Evolutionary conservation across 2,888 invertebrate genomes (phyloP).

Genomic region (Tenthredo mesomela): DNA sequence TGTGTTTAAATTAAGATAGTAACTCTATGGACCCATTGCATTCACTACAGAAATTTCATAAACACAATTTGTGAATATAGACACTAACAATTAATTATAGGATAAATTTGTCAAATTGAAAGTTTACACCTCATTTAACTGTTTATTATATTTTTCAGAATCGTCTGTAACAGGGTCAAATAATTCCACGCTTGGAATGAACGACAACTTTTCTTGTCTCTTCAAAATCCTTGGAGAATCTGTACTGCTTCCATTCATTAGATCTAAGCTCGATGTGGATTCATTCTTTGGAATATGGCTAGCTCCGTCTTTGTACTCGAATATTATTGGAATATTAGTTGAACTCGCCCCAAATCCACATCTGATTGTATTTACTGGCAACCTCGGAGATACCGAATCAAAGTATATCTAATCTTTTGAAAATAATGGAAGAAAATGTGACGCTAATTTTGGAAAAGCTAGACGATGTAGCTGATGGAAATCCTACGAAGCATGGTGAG

Average conservation of each 20-base stretch:
- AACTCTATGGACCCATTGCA: background rate
- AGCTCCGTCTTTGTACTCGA: background rate
- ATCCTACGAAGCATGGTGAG: background rate
- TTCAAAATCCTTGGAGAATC: constrained; percentile 5
- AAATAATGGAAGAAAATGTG: constrained; percentile 13
- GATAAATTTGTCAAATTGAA: background rate
- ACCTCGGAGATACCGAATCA: background rate
- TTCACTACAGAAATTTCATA: background rate
- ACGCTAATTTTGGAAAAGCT: constrained; percentile 23
- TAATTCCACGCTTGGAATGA: background rate
- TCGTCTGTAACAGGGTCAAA: background rate
- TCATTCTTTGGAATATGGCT: constrained; percentile 34
- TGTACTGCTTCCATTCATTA: constrained; percentile 1
- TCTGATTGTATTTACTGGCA: constrained; percentile 18
- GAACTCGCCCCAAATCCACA: constrained; percentile 13
- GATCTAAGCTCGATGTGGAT: constrained; percentile 25
- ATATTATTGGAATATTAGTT: constrained; percentile 11
- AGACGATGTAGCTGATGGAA: background rate
- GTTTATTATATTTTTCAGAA: background rate
- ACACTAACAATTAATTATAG: no score
- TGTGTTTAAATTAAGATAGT: background rate
- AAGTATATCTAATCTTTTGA: constrained; percentile 18
- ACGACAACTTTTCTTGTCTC: constrained; percentile 10
- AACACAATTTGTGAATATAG: background rate
- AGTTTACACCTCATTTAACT: background rate